Conservation (phyloP, 2,797 vertebrate genomes). For the Phrynocephalus guinanensis region DNA sequence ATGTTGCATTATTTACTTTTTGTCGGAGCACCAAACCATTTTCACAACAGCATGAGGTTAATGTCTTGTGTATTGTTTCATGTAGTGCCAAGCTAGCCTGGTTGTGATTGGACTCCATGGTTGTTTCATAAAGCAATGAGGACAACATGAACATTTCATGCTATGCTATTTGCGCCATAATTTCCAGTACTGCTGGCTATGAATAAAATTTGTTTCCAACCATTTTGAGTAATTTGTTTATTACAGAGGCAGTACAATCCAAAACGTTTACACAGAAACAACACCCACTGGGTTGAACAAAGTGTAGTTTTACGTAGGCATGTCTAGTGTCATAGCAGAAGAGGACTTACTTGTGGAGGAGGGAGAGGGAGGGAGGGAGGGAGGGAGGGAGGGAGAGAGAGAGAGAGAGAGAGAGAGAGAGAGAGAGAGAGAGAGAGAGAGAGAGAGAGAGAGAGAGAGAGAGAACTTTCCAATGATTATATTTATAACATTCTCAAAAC, state of each 20-base stretch:
- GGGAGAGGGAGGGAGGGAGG: no score
- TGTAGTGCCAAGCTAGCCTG: constrained; percentile 65
- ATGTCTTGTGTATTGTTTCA: constrained; percentile 74
- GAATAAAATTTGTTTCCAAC: constrained; percentile 58
- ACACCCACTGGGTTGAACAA: neutral
- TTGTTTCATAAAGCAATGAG: constrained; percentile 56
- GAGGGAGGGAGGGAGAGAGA: no score
- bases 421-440: no score
- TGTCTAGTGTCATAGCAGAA: neutral
- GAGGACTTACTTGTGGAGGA: neutral
- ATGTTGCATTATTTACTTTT: constrained; percentile 79
- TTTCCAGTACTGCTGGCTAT: constrained; percentile 31
- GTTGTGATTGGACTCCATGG: constrained; percentile 40
- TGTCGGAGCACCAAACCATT: constrained; percentile 75
- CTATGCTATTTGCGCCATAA: constrained; percentile 50
- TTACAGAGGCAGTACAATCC: neutral
- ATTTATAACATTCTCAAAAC: no score
- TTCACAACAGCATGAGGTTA: constrained; percentile 76
- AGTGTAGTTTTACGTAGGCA: neutral
- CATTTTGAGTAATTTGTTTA: constrained; percentile 42
- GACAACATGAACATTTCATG: constrained; percentile 63
- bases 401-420: no score
- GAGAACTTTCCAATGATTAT: neutral
- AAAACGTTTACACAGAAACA: neutral
- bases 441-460: neutral